A percentile compares a stretch with the other conserved stretches of the same genome.
These are phyloP conservation scores for Coelopa pilipes DNA, from an alignment of 2,888 invertebrate species.

Conservation along the genomic window DNA sequence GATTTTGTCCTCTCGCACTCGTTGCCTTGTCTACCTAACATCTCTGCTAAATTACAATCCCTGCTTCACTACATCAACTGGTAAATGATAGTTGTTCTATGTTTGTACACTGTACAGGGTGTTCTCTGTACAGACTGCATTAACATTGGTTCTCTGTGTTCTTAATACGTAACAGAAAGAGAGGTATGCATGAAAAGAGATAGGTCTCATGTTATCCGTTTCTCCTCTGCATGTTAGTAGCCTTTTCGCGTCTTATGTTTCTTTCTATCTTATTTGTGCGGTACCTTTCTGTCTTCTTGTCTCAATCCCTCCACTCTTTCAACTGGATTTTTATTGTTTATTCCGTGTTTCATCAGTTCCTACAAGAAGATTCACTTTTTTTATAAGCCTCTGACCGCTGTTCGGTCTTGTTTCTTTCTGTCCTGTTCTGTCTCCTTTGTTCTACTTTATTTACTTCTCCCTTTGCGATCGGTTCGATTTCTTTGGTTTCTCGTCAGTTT, in stretches of 20 bases:
- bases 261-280: background rate
- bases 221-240: background rate
- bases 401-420: conserved; percentile 27
- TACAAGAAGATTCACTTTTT: background rate
- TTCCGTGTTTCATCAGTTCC: conserved; percentile 3
- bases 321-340: conserved; percentile 39
- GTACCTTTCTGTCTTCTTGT: background rate
- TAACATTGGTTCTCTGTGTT: background rate
- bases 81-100: background rate
- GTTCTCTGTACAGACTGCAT: background rate
- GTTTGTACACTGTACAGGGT: conserved; percentile 1
- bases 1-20: no score
- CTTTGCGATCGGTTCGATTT: background rate
- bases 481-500: background rate
- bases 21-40: background rate
- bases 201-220: background rate
- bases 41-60: background rate
- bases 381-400: conserved; percentile 31
- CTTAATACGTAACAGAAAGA: background rate
- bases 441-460: background rate
- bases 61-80: background rate
- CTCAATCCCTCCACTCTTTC: background rate
- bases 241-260: background rate
- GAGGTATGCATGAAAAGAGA: no score
- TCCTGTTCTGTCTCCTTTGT: conserved; percentile 18